Evolutionary conservation across 2,888 invertebrate genomes (phyloP).

Genomic region (Cepaea hortensis): DNA sequence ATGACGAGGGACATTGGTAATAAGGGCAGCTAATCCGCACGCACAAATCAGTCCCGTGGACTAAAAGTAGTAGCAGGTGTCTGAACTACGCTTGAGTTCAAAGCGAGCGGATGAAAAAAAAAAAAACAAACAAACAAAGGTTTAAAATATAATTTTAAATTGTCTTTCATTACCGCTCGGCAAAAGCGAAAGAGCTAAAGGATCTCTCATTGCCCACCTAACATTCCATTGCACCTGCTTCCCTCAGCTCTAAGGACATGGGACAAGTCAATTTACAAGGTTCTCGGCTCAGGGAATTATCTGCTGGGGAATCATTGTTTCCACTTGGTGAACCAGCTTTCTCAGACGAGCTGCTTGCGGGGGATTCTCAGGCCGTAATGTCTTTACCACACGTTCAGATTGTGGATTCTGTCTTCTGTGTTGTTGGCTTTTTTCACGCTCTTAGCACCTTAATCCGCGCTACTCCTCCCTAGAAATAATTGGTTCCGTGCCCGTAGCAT

Average conservation of each 20-base stretch:
- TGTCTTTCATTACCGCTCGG: no score
- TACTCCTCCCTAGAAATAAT: no score
- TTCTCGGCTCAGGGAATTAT: conserved; percentile 5
- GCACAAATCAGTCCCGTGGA: no score
- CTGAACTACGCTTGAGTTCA: no score
- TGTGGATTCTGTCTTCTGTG: background rate
- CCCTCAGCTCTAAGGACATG: background rate
- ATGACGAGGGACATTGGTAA: no score
- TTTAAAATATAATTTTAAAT: no score
- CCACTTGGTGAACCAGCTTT: conserved; percentile 18
- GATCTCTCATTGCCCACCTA: background rate
- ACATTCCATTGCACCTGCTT: conserved; percentile 10
- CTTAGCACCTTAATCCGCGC: background rate
- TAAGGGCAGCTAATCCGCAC: no score
- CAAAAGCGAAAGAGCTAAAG: background rate
- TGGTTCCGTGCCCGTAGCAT: no score
- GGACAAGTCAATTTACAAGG: conserved; percentile 36
- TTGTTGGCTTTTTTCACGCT: background rate
- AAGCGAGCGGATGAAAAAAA: no score
- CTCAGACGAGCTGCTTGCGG: background rate
- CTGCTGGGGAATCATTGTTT: background rate
- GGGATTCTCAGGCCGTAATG: background rate
- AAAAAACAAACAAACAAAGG: no score
- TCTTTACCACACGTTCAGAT: conserved; percentile 15
- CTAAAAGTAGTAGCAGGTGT: no score